Evolutionary conservation across 2,797 vertebrate species (phyloP).

Genomic region (Lophius americanus): DNA sequence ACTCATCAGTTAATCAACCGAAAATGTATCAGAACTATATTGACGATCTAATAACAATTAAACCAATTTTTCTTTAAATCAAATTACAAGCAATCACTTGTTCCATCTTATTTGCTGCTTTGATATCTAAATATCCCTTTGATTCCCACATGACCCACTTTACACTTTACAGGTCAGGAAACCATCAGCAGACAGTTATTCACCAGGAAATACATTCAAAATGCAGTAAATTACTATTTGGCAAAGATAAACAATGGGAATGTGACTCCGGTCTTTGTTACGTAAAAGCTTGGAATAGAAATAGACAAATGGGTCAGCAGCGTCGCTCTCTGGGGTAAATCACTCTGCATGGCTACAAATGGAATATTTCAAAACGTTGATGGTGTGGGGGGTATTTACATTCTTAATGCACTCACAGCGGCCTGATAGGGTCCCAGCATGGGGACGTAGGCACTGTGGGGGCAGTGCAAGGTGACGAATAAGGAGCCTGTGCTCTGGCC

Average conservation of each 20-base stretch:
- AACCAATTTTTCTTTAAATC: not conserved
- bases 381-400: conserved; percentile 60
- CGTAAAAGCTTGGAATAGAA: conserved; percentile 47
- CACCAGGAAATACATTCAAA: not conserved
- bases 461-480: conserved; percentile 68
- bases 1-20: too few species aligned
- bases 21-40: not conserved
- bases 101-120: not conserved
- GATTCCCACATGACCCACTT: not conserved
- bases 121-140: not conserved
- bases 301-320: conserved; percentile 49
- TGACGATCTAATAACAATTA: not conserved
- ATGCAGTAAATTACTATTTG: not conserved
- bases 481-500: conserved; percentile 68
- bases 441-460: conserved; percentile 20
- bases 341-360: conserved; percentile 60
- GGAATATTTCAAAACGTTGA: conserved; percentile 51
- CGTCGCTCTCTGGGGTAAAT: conserved; percentile 31
- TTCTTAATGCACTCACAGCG: conserved; percentile 51
- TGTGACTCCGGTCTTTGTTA: conserved; percentile 9
- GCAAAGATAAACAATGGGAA: not conserved
- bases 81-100: not conserved
- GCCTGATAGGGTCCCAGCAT: conserved; percentile 54
- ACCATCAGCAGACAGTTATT: not conserved
- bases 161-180: not conserved